Conservation (phyloP, 2,113 vertebrate genomes). For the Solenodon paradoxus region DNA sequence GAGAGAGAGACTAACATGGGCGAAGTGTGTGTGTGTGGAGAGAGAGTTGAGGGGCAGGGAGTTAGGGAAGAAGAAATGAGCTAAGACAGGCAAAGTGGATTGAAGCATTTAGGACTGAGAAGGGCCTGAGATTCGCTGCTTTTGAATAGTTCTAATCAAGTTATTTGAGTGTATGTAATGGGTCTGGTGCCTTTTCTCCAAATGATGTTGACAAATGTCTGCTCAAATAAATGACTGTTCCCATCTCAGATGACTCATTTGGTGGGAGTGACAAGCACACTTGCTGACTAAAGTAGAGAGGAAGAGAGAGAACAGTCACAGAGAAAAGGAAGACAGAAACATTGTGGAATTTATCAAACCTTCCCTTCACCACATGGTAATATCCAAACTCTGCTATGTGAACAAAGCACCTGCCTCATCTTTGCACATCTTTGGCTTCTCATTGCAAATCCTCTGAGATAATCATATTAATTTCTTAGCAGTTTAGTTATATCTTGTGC, state of each 20-base stretch:
- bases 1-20: background rate
- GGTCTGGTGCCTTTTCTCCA: constrained; percentile 42
- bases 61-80: background rate
- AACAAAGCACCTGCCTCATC: background rate
- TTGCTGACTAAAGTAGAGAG: background rate
- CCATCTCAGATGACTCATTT: background rate
- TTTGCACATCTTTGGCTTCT: background rate
- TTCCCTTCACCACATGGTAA: background rate
- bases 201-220: constrained; percentile 49
- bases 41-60: background rate
- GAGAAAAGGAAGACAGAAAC: background rate
- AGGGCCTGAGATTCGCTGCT: background rate
- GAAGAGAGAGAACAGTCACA: background rate
- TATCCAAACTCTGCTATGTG: background rate
- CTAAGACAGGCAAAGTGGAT: background rate
- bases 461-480: background rate
- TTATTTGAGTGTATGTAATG: background rate
- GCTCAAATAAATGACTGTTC: constrained; percentile 24
- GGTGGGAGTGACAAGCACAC: background rate
- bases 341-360: background rate
- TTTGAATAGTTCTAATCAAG: background rate
- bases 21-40: background rate
- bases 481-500: background rate
- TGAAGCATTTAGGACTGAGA: background rate
- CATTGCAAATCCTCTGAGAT: background rate